Evolutionary conservation across 2,888 invertebrate genomes (phyloP).

Genomic region (Rhamphomyia laevipes): DNA sequence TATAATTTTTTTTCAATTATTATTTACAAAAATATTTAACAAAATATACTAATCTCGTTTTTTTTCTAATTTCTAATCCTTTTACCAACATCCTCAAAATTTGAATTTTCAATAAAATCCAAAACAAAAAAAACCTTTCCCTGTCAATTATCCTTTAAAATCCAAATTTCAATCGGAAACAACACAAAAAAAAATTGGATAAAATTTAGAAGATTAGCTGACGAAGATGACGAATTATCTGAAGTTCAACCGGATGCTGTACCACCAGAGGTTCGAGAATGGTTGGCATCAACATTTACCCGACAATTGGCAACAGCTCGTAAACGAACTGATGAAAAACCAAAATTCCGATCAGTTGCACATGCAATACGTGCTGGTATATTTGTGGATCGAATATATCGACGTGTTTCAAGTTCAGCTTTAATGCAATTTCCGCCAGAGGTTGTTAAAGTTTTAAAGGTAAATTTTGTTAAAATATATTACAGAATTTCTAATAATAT

Average conservation of each 20-base stretch:
- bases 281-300: conserved; percentile 94
- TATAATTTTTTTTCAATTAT: background rate
- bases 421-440: conserved; percentile 82
- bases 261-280: conserved; percentile 90
- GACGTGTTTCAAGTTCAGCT: conserved; percentile 63
- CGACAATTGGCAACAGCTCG: conserved; percentile 72
- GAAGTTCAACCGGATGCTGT: conserved; percentile 95
- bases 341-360: conserved; percentile 88
- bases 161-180: conserved; percentile 9
- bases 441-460: conserved; percentile 77
- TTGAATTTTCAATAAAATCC: background rate
- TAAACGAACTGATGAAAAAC: conserved; percentile 65
- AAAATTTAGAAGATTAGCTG: conserved; percentile 56
- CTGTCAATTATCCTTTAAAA: conserved; percentile 11
- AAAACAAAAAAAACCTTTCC: background rate
- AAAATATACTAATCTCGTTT: background rate
- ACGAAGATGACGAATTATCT: conserved; percentile 90
- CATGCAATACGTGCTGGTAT: conserved; percentile 94
- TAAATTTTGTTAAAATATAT: conserved; percentile 40
- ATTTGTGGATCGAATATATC: conserved; percentile 89
- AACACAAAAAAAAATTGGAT: conserved; percentile 3
- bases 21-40: background rate
- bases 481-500: no score
- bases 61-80: background rate
- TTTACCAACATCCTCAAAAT: background rate